A percentile compares a stretch with the other conserved stretches of the same genome.
phyloP scores from a whole-genome alignment of 2,888 invertebrate species.

The Osedax frankpressi region DNA sequence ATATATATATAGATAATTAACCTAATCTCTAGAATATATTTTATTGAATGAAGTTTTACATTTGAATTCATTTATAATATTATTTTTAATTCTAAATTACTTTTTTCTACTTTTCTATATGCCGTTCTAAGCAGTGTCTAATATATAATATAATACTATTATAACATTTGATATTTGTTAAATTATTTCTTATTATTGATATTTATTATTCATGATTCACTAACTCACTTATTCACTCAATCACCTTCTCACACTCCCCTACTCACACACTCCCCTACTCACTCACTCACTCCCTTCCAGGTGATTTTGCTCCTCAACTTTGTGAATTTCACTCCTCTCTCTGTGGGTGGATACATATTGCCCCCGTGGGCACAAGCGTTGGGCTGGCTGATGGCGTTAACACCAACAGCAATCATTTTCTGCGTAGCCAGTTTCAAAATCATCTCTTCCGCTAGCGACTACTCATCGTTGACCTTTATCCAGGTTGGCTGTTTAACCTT shows the following conservation, averaged over 20 bases:
- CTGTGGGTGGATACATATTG: slow-evolving; percentile 25
- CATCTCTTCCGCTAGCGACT: neutral
- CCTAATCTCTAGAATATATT: neutral
- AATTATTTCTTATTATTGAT: too few species aligned
- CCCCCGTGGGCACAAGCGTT: slow-evolving; percentile 25
- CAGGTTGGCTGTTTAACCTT: too few species aligned
- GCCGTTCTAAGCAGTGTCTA: too few species aligned
- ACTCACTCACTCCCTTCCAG: neutral
- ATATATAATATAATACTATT: too few species aligned
- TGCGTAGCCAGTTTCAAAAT: neutral
- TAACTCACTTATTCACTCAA: neutral
- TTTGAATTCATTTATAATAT: neutral
- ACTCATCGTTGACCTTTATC: neutral
- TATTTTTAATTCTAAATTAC: neutral
- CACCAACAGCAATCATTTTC: neutral
- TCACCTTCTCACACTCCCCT: too few species aligned
- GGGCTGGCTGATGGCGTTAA: slow-evolving; percentile 25
- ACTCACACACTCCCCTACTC: neutral
- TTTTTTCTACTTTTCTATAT: neutral
- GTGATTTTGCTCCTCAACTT: neutral
- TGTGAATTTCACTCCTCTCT: slow-evolving; percentile 21
- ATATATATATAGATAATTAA: slow-evolving; percentile 2
- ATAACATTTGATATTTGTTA: too few species aligned
- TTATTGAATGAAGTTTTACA: neutral
- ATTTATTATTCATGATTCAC: too few species aligned